Evolutionary conservation across 2,888 invertebrate genomes (phyloP).

Genomic region (Microchrysa polita): DNA sequence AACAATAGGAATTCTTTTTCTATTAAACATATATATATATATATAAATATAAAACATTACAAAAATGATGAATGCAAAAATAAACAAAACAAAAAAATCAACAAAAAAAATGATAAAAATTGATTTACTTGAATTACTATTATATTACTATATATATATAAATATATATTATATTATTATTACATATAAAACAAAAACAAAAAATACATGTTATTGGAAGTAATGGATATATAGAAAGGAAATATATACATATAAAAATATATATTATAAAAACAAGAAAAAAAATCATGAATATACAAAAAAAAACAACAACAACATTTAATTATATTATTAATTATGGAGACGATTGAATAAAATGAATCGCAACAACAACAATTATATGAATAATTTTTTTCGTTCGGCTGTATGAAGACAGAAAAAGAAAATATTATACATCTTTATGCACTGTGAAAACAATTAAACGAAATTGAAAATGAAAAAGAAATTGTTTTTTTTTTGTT

Average conservation of each 20-base stretch:
- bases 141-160: slow-evolving; percentile 46
- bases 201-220: slow-evolving; percentile 49
- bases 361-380: slow-evolving; percentile 41
- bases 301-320: slow-evolving; percentile 34
- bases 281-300: slow-evolving; percentile 37
- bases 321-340: slow-evolving; percentile 39
- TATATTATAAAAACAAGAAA: slow-evolving; percentile 47
- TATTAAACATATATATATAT: slow-evolving; percentile 38
- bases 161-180: slow-evolving; percentile 45
- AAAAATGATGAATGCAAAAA: too few relatives aligned
- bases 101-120: slow-evolving; percentile 40
- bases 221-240: slow-evolving; percentile 50
- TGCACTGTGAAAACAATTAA: slow-evolving; percentile 46
- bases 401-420: slow-evolving; percentile 46
- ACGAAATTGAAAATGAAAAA: slow-evolving; percentile 32
- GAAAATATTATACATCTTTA: slow-evolving; percentile 47
- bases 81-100: slow-evolving; percentile 23
- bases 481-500: slow-evolving; percentile 6
- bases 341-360: not conserved
- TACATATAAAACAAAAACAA: slow-evolving; percentile 46
- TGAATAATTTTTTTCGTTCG: slow-evolving; percentile 46
- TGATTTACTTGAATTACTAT: slow-evolving; percentile 43
- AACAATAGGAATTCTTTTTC: slow-evolving; percentile 39
- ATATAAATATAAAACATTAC: too few relatives aligned
- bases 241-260: slow-evolving; percentile 49